A percentile compares a stretch with the other conserved stretches of the same genome.
phyloP scores from a whole-genome alignment of 2,888 invertebrate species.

The Papilio protenor region DNA sequence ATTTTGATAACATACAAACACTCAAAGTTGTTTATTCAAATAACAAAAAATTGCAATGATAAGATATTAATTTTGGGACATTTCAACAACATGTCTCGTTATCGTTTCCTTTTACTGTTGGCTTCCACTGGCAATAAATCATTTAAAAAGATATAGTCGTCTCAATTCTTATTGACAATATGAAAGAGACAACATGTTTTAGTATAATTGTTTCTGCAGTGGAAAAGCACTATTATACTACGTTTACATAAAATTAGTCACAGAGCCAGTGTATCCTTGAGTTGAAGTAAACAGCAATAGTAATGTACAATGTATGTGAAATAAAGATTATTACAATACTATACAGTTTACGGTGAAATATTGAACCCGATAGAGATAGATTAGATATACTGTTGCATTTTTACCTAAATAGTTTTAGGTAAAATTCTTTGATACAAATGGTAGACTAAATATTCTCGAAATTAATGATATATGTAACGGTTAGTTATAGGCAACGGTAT shows the following conservation, averaged over 20 bases:
- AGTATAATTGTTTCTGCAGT: background rate
- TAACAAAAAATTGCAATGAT: slow-evolving; percentile 19
- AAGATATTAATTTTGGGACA: slow-evolving; percentile 8
- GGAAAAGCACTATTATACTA: background rate
- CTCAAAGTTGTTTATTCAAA: background rate
- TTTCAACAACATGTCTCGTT: slow-evolving; percentile 1
- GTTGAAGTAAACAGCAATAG: background rate
- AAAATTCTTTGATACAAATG: background rate
- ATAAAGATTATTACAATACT: background rate
- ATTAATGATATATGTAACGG: background rate
- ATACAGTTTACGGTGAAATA: background rate
- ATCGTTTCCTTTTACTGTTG: slow-evolving; percentile 29
- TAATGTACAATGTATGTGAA: background rate
- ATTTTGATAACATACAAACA: background rate
- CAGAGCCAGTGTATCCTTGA: slow-evolving; percentile 8
- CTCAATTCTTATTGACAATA: background rate
- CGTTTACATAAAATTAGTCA: slow-evolving; percentile 13
- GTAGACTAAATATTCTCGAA: background rate
- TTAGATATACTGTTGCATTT: background rate
- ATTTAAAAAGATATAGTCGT: background rate
- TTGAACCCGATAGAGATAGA: background rate
- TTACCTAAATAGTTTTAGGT: background rate
- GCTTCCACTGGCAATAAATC: background rate
- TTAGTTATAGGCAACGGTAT: background rate
- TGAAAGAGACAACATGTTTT: background rate